Evolutionary conservation across 2,888 invertebrate genomes (phyloP).

Genomic region (Allolobophora icterica): DNA sequence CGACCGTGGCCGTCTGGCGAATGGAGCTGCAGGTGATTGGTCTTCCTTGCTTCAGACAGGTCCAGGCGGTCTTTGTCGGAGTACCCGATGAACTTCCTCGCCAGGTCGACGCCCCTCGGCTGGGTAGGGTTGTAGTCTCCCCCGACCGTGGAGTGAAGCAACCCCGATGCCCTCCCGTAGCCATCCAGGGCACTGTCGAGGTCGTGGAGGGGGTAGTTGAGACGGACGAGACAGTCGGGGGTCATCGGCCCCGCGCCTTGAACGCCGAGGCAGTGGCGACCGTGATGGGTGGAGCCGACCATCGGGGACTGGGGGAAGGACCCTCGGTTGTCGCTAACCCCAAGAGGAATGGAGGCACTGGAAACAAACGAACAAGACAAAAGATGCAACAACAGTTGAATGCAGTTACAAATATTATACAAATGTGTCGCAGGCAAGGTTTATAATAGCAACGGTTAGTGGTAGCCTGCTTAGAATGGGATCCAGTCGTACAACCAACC

Average conservation of each 20-base stretch:
- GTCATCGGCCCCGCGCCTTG: background rate
- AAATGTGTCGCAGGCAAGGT: background rate
- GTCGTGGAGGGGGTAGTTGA: background rate
- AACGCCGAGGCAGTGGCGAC: background rate
- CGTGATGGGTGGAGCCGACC: background rate
- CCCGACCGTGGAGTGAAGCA: background rate
- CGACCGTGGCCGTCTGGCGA: background rate
- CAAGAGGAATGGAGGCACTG: background rate
- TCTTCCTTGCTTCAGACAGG: background rate
- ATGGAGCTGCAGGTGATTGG: background rate
- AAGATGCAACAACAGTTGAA: background rate
- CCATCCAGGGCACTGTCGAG: background rate
- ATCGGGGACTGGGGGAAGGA: background rate
- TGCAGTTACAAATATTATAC: background rate
- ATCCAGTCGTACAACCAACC: no score
- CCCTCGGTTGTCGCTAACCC: background rate
- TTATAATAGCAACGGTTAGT: background rate
- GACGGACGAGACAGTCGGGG: background rate
- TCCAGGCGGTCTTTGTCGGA: background rate
- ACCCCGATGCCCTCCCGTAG: background rate
- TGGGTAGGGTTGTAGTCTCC: background rate
- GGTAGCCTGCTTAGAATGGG: no score
- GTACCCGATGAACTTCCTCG: background rate
- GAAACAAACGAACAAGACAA: background rate
- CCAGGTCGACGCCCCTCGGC: background rate